Base-by-base conservation (phyloP, 1,140 invertebrate species). In the Anagrus nilaparvatae region DNA sequence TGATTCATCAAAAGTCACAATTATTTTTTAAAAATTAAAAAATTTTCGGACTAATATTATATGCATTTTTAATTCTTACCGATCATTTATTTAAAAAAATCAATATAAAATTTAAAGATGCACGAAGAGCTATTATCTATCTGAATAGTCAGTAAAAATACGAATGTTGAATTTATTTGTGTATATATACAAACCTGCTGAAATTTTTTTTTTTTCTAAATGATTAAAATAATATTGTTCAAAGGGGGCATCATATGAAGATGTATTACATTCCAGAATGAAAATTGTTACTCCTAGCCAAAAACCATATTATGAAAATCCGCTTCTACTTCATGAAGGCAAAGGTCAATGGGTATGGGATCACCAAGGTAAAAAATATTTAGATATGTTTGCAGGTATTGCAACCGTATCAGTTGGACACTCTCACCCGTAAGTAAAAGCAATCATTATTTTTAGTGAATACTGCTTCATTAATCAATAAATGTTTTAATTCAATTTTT, bases 351-450 rank as follows among this genome's bases (percentile, higher is more conserved):
- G 86, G 82, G 63, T 98, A 2, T 98, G 79, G 65, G 93, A 97
- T 60, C 74, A 87, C 40, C 71, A 78, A 34, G 89, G 89, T 5
- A 81, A 77, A 49, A 71, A 88, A 53, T 98, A 96, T 65, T 70
- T 98, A 18, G 94, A 98, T 65, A 79, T 96, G 69, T 94, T 95
- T 65, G 93, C 79, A 8, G 95, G 95, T 10, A 96, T 98, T 50
- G 92, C 94, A 3, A 98, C 95, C 0, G 84, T 97, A 19, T 91
- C 87, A 37, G 89, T 97, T n/a, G 95, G 95, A 16, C 94, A 97
- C 63, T 96, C 88, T 63, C 94, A 98, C 74, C 93, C 93, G 88
- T 95, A 76, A 82, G 84, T 78, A 13, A 9, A 5, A 27, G 18
- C 25, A 5, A 34, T 19, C 12, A 23, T 27, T 27, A 16, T 55